These are phyloP conservation scores for Trichomycterus rosablanca DNA, from an alignment of 2,113 vertebrate species.

Conservation along the genomic window DNA sequence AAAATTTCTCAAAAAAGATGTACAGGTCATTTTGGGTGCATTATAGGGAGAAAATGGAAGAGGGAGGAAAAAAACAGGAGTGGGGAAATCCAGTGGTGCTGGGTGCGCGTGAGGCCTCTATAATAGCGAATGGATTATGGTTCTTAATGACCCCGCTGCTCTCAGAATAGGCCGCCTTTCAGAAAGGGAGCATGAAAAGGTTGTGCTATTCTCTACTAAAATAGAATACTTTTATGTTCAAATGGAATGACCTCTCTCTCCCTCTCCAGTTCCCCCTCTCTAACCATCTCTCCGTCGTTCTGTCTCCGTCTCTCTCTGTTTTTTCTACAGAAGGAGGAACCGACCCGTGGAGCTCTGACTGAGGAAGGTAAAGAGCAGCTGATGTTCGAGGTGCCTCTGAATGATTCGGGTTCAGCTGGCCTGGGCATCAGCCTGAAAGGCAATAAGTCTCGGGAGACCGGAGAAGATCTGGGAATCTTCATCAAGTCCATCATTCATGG, in stretches of 20 bases:
- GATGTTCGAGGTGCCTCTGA: conserved; percentile 90
- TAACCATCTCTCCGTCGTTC: conserved; percentile 2
- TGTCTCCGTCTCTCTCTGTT: not conserved
- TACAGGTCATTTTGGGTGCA: conserved; percentile 43
- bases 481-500: conserved; percentile 95
- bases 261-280: conserved; percentile 9
- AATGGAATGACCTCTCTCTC: conserved; percentile 44
- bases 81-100: conserved; percentile 28
- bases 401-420: conserved; percentile 90
- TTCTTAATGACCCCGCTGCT: conserved; percentile 45
- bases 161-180: conserved; percentile 29
- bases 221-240: conserved; percentile 43
- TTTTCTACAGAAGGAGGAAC: conserved; percentile 56
- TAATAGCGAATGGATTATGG: conserved; percentile 49
- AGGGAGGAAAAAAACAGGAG: conserved; percentile 21
- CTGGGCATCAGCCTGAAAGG: conserved; percentile 95
- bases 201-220: conserved; percentile 45
- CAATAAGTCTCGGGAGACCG: conserved; percentile 91
- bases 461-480: conserved; percentile 93
- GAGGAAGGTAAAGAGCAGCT: conserved; percentile 84
- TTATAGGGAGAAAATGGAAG: conserved; percentile 32
- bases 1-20: conserved; percentile 41
- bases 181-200: conserved; percentile 46
- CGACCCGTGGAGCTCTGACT: conserved; percentile 48
- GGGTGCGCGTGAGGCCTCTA: conserved; percentile 24